These are phyloP conservation scores for Okamejei kenojei DNA, from an alignment of 2,797 vertebrate genomes.

Conservation along the genomic window DNA sequence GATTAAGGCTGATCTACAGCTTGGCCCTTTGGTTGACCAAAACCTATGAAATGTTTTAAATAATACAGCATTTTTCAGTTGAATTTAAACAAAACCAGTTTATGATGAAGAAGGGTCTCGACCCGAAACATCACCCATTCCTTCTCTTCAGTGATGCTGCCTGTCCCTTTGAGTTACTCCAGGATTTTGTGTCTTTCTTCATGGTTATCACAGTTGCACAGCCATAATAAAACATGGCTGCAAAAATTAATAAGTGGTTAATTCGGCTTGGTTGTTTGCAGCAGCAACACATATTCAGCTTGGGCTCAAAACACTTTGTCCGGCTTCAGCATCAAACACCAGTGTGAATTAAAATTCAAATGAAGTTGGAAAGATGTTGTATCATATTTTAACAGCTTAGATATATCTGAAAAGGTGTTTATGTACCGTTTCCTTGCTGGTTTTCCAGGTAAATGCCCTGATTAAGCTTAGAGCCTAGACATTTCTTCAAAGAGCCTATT, in stretches of 20 bases:
- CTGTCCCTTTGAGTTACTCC: too few relatives aligned
- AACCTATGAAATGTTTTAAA: background rate
- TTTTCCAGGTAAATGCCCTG: too few relatives aligned
- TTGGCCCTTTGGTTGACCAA: too few relatives aligned
- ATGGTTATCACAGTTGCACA: background rate
- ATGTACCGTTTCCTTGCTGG: background rate
- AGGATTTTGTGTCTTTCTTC: too few relatives aligned
- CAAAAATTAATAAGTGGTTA: background rate
- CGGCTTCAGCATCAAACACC: background rate
- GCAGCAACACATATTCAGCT: background rate
- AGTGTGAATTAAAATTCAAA: background rate
- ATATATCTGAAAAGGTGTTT: background rate
- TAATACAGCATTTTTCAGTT: background rate
- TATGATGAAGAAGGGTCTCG: background rate
- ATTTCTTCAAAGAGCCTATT: conserved; percentile 27
- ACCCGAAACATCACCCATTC: too few relatives aligned
- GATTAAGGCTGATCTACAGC: too few relatives aligned
- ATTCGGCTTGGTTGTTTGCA: background rate
- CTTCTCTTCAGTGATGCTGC: too few relatives aligned
- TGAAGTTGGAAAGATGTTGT: background rate
- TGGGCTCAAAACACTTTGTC: background rate
- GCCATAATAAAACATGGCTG: background rate
- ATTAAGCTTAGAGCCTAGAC: background rate
- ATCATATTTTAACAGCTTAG: background rate
- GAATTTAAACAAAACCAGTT: background rate